Evolutionary conservation across 2,113 vertebrate genomes (phyloP).

Genomic region (Sminthopsis crassicaudata): DNA sequence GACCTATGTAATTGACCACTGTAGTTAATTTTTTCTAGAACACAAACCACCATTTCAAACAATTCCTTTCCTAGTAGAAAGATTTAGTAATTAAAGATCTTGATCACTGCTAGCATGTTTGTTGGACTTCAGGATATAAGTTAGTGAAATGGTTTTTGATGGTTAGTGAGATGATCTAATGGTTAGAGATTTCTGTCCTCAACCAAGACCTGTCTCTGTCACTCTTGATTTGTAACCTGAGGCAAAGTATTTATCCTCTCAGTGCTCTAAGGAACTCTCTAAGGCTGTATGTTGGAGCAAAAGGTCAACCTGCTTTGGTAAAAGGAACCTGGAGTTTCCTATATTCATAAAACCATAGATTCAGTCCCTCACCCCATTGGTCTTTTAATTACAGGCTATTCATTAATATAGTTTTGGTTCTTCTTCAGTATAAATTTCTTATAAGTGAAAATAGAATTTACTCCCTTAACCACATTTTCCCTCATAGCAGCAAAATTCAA

Average conservation of each 20-base stretch:
- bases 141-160: background rate
- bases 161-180: background rate
- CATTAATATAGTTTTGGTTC: background rate
- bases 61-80: slow-evolving; percentile 36
- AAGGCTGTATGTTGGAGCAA: background rate
- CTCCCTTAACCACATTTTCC: slow-evolving; percentile 8
- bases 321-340: background rate
- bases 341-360: background rate
- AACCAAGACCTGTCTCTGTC: background rate
- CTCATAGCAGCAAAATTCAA: slow-evolving; percentile 35
- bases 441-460: slow-evolving; percentile 57
- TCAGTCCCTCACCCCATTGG: background rate
- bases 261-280: background rate
- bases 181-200: background rate
- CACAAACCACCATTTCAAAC: background rate
- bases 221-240: background rate
- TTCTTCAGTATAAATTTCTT: slow-evolving; percentile 47
- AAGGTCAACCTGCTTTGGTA: background rate
- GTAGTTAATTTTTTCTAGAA: background rate
- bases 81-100: slow-evolving; percentile 30
- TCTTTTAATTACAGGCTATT: background rate
- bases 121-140: slow-evolving; percentile 50
- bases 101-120: slow-evolving; percentile 33
- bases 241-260: background rate
- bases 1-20: background rate